Conservation (phyloP, 1,140 invertebrate genomes). For the Hirudo medicinalis region DNA sequence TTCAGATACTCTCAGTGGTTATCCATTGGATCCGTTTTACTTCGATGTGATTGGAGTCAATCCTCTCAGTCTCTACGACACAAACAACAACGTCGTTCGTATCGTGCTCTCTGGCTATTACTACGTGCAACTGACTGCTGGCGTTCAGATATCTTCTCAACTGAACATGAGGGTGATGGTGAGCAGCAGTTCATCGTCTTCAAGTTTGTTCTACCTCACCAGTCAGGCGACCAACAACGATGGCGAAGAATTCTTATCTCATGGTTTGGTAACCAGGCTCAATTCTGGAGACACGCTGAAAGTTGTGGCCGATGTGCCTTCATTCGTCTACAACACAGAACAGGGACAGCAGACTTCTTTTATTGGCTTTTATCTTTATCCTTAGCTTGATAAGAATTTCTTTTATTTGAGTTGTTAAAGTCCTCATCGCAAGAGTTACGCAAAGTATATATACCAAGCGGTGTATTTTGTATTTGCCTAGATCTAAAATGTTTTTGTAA, state of each 20-base stretch:
- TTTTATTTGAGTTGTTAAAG: neutral
- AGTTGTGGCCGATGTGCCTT: slow-evolving; percentile 5
- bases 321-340: neutral
- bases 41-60: neutral
- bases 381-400: neutral
- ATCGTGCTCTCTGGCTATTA: neutral
- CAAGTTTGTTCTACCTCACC: neutral
- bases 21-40: slow-evolving; percentile 5
- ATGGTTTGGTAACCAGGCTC: neutral
- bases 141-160: neutral
- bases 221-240: neutral
- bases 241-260: slow-evolving; percentile 1
- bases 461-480: neutral
- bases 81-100: neutral
- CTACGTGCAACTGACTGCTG: slow-evolving; percentile 4
- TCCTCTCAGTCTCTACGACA: neutral
- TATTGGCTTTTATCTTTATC: neutral
- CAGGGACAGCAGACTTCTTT: neutral
- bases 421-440: neutral
- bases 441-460: neutral
- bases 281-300: neutral
- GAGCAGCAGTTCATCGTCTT: neutral
- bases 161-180: slow-evolving; percentile 3
- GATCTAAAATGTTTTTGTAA: neutral
- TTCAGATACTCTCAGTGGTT: neutral